Conservation (phyloP, 2,113 vertebrate genomes). For the Podarcis cretensis region DNA sequence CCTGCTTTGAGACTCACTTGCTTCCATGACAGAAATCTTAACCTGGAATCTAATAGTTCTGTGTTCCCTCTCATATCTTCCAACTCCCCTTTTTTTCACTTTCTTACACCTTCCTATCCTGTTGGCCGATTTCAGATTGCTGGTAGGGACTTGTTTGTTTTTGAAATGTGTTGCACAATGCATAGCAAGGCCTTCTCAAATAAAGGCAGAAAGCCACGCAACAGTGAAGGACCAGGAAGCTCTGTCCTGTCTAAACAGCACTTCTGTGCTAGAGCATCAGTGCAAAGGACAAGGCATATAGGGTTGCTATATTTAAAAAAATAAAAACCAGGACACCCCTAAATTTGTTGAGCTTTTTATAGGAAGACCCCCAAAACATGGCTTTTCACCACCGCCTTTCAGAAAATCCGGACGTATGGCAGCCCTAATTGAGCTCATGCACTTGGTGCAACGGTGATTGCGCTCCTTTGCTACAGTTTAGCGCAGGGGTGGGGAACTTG, state of each 20-base stretch:
- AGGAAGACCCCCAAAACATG: too few species aligned
- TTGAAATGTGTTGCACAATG: not conserved
- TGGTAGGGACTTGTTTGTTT: not conserved
- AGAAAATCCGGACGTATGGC: too few species aligned
- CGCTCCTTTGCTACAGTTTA: not conserved
- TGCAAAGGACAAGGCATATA: not conserved
- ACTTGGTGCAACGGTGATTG: not conserved
- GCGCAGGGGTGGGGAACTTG: not conserved
- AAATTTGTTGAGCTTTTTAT: too few species aligned
- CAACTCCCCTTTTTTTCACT: not conserved
- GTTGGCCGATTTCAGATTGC: not conserved
- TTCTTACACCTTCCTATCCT: not conserved
- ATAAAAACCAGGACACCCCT: too few species aligned
- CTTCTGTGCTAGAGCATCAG: not conserved
- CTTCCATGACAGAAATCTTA: not conserved
- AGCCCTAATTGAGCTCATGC: not conserved
- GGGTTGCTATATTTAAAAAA: too few species aligned
- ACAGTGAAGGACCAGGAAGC: not conserved
- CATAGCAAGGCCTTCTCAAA: not conserved
- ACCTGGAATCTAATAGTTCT: not conserved
- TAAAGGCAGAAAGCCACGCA: not conserved
- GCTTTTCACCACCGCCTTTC: too few species aligned
- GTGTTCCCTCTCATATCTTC: too few species aligned
- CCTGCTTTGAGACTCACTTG: not conserved
- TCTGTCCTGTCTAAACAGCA: not conserved